Evolutionary conservation across 2,888 invertebrate genomes (phyloP).

Genomic region (Adelognathus sp.): DNA sequence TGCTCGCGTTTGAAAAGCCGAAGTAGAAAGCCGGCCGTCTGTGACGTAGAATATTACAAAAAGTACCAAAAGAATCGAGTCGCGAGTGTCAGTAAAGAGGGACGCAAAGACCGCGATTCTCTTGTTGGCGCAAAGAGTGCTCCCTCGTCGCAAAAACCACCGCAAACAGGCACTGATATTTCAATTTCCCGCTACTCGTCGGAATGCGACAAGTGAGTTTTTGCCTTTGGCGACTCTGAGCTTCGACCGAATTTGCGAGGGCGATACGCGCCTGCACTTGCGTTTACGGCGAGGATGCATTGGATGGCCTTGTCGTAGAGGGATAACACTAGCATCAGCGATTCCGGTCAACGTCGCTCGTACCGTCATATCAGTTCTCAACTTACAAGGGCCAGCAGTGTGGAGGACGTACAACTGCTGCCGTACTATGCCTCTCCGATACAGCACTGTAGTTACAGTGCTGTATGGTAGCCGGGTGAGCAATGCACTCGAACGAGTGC

Average conservation of each 20-base stretch:
- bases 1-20: neutral
- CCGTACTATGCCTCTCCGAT: neutral
- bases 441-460: slow-evolving; percentile 11
- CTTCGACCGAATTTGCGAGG: slow-evolving; percentile 18
- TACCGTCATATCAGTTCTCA: neutral
- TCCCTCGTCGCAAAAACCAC: neutral
- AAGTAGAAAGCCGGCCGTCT: neutral
- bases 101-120: neutral
- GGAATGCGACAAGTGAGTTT: slow-evolving; percentile 41
- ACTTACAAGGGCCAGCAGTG: neutral
- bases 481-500: slow-evolving; percentile 34
- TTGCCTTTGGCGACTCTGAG: slow-evolving; percentile 40
- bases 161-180: slow-evolving; percentile 4
- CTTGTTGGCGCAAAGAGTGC: neutral
- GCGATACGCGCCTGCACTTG: slow-evolving; percentile 10
- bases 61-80: neutral
- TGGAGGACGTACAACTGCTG: neutral
- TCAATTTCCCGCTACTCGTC: slow-evolving; percentile 33
- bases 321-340: slow-evolving; percentile 3
- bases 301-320: slow-evolving; percentile 22
- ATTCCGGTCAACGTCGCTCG: slow-evolving; percentile 20
- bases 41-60: neutral
- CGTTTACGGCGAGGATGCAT: slow-evolving; percentile 42
- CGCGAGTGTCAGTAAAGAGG: neutral
- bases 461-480: neutral